These are phyloP conservation scores for Parazoanthus atlanticus DNA, from an alignment of 92 coral and sea anemone genomes.

Conservation along the genomic window DNA sequence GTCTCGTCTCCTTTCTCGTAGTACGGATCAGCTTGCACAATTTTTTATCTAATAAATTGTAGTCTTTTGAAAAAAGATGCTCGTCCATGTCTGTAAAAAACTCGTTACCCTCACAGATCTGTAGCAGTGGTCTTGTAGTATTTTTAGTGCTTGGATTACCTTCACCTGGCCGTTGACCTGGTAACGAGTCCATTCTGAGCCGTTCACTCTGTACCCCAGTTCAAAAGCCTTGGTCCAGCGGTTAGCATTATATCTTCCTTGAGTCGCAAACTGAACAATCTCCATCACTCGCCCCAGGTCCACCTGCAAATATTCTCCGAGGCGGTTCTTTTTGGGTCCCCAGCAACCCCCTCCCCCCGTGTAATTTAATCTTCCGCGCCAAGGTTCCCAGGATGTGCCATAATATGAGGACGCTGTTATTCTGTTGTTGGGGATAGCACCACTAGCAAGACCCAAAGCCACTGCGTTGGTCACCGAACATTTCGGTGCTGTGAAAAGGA, in stretches of 20 bases:
- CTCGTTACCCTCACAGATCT: too few relatives aligned
- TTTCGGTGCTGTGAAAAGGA: too few relatives aligned
- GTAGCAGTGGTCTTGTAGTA: too few relatives aligned
- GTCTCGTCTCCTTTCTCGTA: too few relatives aligned
- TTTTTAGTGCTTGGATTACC: too few relatives aligned
- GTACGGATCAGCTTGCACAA: too few relatives aligned
- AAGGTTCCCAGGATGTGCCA: neutral
- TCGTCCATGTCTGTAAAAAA: too few relatives aligned
- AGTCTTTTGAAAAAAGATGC: too few relatives aligned
- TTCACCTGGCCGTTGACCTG: too few relatives aligned
- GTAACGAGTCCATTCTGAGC: neutral
- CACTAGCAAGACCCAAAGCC: conserved; percentile 5
- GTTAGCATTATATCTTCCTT: too few relatives aligned
- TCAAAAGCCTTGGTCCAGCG: neutral
- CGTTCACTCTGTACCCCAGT: neutral
- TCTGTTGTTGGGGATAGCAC: neutral
- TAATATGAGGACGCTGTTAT: conserved; percentile 3
- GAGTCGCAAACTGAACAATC: neutral
- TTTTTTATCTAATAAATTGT: too few relatives aligned
- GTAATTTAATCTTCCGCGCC: neutral
- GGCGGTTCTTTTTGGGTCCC: neutral
- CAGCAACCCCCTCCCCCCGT: neutral
- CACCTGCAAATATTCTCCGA: conserved; percentile 1
- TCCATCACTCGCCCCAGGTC: neutral
- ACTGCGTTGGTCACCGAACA: neutral